Percentiles rank a stretch among this genome's conserved stretches.
Conservation (phyloP, 1,140 invertebrate genomes). For the Zelostemma sp. region DNA sequence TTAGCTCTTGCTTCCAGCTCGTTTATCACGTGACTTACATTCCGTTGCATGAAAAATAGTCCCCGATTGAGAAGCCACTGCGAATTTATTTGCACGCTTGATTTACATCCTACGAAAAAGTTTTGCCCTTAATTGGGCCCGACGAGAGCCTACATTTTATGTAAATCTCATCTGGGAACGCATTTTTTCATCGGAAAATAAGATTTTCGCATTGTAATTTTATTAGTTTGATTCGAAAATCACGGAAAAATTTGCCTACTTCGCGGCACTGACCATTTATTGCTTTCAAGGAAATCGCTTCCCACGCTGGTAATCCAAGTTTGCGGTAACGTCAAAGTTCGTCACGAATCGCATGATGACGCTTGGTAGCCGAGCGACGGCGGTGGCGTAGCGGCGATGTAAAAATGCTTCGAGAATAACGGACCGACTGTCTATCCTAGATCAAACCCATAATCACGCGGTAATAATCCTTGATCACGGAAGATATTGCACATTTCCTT, state of each 20-base stretch:
- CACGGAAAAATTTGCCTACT: conserved; percentile 17
- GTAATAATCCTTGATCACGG: conserved; percentile 69
- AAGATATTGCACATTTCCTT: conserved; percentile 68
- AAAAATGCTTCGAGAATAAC: conserved; percentile 46
- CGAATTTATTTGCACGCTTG: no score
- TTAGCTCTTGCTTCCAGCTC: conserved; percentile 35
- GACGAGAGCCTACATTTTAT: no score
- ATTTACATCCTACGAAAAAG: no score
- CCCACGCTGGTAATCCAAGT: conserved; percentile 57
- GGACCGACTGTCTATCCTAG: conserved; percentile 59
- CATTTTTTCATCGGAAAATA: no score
- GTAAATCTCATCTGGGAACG: no score
- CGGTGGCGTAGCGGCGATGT: conserved; percentile 41
- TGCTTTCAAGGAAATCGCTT: conserved; percentile 52
- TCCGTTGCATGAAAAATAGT: conserved; percentile 22
- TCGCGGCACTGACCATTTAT: conserved; percentile 43
- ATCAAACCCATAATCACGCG: conserved; percentile 66
- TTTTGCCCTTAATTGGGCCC: no score
- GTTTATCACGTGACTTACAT: conserved; percentile 45
- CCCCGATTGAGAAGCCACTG: no score
- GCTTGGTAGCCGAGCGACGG: conserved; percentile 48
- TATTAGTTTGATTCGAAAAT: background rate
- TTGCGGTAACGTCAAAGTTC: conserved; percentile 25
- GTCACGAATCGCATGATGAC: conserved; percentile 64
- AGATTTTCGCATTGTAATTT: no score